Evolutionary conservation across 2,113 vertebrate genomes (phyloP).

Genomic region (Crocuta crocuta): DNA sequence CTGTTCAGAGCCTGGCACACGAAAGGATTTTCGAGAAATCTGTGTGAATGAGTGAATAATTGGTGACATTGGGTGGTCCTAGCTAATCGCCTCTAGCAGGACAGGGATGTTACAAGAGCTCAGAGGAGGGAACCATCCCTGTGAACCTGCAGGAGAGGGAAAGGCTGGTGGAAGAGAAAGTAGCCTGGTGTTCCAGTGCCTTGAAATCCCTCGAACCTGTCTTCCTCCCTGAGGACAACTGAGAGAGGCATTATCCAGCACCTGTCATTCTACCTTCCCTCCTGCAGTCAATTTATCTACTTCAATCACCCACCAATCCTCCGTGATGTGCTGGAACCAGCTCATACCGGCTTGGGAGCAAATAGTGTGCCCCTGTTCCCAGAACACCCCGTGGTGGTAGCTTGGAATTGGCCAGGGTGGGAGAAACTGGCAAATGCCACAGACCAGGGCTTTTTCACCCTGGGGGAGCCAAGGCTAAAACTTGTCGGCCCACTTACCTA

Average conservation of each 20-base stretch:
- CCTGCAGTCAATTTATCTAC: not conserved
- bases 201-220: not conserved
- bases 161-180: not conserved
- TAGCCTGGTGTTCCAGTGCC: not conserved
- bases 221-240: not conserved
- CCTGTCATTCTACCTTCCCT: not conserved
- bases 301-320: not conserved
- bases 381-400: not conserved
- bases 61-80: not conserved
- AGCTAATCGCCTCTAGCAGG: not conserved
- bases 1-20: not conserved
- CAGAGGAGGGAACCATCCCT: not conserved
- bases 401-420: not conserved
- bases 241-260: not conserved
- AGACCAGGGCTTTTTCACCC: not conserved
- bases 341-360: not conserved
- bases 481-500: not conserved
- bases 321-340: not conserved
- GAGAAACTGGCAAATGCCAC: not conserved
- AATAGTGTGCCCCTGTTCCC: not conserved
- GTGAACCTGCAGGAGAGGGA: not conserved
- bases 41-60: not conserved
- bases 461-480: not conserved
- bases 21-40: not conserved
- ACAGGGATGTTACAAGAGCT: not conserved